Evolutionary conservation across 2,797 vertebrate species (phyloP), one percentile per base, ranked within the genome.

Genomic region (Rallus crepitans): DNA sequence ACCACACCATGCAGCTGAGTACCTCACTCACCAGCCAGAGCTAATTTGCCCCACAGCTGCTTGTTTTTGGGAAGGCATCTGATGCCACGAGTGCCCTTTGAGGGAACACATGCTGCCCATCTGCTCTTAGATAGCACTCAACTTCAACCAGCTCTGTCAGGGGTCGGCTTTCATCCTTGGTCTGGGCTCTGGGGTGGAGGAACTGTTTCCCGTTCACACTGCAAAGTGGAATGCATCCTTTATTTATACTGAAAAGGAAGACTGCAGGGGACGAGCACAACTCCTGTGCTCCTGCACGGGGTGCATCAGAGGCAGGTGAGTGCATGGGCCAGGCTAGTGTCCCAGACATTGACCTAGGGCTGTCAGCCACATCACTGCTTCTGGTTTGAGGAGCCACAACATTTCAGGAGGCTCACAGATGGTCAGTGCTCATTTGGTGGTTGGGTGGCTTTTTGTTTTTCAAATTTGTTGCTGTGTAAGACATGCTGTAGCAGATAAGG

Each of bases 21-120:
- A 1, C 8, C 3, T 68, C 24, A 20, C 37, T 48, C n/a, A 11
- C 59, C 40, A n/a, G 45, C n/a, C 27, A 23, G 27, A 42, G 31
- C 12, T 11, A 48, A 57, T 1, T 47, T 53, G 4, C 19, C 27
- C 10, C 0, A 0, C 23, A 68, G 57, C 40, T 66, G 9, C 52
- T 55, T 12, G 3, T 45, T 40, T 65, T 59, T 27, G 35, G 28
- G 14, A 55, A 20, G 9, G n/a, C 12, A 13, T 21, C 21, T 24
- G 24, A 50, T 47, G 53, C 35, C 35, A 27, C 0, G 0, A 6
- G 6, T 14, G 23, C 17, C 28, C 30, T 61, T 59, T 24, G 35
- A 25, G 30, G 42, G 42, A 45, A 45, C 2, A 6, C 13, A 15
- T 33, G 39, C 35, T 52, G 71, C 25, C 47, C 8, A 37, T 50